Percentiles rank a stretch among this genome's conserved stretches.
These are phyloP conservation scores for Cataglyphis cursor DNA, from an alignment of 2,888 invertebrate genomes.

Conservation along the genomic window DNA sequence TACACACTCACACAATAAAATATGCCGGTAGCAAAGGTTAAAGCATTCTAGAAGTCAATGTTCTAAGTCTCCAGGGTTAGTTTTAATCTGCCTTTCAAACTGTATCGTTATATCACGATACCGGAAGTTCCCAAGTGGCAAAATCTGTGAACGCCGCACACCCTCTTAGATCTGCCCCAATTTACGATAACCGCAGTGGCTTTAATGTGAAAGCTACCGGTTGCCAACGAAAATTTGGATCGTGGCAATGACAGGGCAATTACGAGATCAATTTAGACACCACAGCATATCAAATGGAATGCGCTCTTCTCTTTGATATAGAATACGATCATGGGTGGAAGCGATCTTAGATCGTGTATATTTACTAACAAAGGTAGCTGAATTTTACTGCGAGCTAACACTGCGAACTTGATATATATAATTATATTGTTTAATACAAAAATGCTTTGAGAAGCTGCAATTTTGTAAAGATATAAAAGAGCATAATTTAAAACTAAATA, in stretches of 20 bases:
- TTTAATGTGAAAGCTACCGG: constrained; percentile 25
- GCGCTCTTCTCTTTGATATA: constrained; percentile 21
- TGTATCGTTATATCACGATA: neutral
- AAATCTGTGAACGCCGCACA: constrained; percentile 29
- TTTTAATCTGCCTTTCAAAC: constrained; percentile 68
- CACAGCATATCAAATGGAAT: neutral
- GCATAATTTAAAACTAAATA: neutral
- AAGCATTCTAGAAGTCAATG: constrained; percentile 35
- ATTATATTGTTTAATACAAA: neutral
- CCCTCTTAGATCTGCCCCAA: constrained; percentile 21
- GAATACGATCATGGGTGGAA: neutral
- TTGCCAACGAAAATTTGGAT: constrained; percentile 37
- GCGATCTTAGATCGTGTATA: neutral
- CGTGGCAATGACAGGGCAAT: constrained; percentile 31
- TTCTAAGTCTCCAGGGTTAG: constrained; percentile 51
- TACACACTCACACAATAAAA: constrained; percentile 10
- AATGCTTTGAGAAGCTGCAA: neutral
- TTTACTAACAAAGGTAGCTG: neutral
- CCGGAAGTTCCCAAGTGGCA: constrained; percentile 50
- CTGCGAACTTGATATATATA: neutral
- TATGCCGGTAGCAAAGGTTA: constrained; percentile 32
- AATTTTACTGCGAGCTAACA: neutral
- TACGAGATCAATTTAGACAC: constrained; percentile 33
- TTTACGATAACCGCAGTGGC: constrained; percentile 42
- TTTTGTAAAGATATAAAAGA: neutral